Evolutionary conservation across 2,113 vertebrate species (phyloP).

Genomic region (Boleophthalmus pectinirostris): DNA sequence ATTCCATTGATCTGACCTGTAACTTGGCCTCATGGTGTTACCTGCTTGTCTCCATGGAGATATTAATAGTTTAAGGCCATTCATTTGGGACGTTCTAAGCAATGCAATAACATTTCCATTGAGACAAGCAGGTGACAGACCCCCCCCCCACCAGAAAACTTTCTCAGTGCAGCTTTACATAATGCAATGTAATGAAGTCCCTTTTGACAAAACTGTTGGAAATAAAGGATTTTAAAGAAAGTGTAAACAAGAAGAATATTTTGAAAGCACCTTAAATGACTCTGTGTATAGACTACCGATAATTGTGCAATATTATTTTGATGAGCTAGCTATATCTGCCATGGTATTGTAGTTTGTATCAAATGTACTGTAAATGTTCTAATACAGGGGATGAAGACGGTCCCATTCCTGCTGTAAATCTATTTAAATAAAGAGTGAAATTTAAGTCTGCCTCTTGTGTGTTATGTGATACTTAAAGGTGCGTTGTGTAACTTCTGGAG

Average conservation of each 20-base stretch:
- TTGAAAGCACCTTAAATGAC: conserved; percentile 4
- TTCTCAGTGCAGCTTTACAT: no score
- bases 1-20: no score
- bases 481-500: no score
- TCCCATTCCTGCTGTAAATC: conserved; percentile 5
- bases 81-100: no score
- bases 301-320: neutral
- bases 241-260: conserved; percentile 12
- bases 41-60: no score
- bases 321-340: neutral
- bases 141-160: no score
- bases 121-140: no score
- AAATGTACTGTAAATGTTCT: neutral
- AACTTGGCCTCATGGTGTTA: no score
- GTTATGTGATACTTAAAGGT: neutral
- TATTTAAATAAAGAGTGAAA: conserved; percentile 38
- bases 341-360: neutral
- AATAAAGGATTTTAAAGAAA: conserved; percentile 18
- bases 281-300: neutral
- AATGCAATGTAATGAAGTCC: neutral
- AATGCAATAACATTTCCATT: no score
- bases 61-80: no score
- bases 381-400: neutral
- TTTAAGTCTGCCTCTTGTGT: neutral
- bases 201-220: neutral